Evolutionary conservation across 2,797 vertebrate genomes (phyloP).

Genomic region (Crenichthys baileyi): DNA sequence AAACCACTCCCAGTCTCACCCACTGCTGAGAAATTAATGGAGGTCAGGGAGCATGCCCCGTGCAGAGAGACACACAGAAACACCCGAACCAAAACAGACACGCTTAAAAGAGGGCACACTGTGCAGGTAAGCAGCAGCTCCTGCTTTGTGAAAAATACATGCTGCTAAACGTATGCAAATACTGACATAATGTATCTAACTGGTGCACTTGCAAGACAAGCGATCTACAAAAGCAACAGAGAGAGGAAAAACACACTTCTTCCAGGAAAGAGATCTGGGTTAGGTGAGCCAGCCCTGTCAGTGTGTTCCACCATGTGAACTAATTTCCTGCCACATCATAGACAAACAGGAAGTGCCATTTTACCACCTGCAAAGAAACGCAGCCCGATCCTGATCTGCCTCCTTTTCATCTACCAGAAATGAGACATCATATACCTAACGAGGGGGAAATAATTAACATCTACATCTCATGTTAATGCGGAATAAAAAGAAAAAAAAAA

Average conservation of each 20-base stretch:
- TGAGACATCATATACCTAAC: slow-evolving; percentile 41
- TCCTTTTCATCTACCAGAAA: slow-evolving; percentile 47
- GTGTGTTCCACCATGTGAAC: slow-evolving; percentile 70
- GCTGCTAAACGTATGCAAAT: slow-evolving; percentile 35
- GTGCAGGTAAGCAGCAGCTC: slow-evolving; percentile 28
- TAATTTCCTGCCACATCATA: slow-evolving; percentile 77
- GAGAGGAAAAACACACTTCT: slow-evolving; percentile 38
- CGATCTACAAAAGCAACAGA: slow-evolving; percentile 25
- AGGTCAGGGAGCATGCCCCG: slow-evolving; percentile 59
- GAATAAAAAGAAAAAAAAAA: neutral
- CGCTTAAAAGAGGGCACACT: slow-evolving; percentile 12
- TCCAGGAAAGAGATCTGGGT: slow-evolving; percentile 75
- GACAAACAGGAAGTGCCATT: slow-evolving; percentile 63
- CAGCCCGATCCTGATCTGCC: slow-evolving; percentile 8
- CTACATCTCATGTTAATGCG: neutral
- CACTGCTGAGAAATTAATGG: slow-evolving; percentile 75
- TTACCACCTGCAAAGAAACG: slow-evolving; percentile 62
- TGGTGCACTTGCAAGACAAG: slow-evolving; percentile 60
- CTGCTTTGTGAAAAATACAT: neutral
- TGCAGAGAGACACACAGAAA: slow-evolving; percentile 2
- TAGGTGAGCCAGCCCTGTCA: slow-evolving; percentile 64
- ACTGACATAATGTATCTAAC: slow-evolving; percentile 31
- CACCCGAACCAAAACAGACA: slow-evolving; percentile 5
- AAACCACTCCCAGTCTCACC: slow-evolving; percentile 65
- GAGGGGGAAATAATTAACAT: slow-evolving; percentile 7